Conservation (phyloP, 2,888 invertebrate species). For the Lissonota sp. region DNA sequence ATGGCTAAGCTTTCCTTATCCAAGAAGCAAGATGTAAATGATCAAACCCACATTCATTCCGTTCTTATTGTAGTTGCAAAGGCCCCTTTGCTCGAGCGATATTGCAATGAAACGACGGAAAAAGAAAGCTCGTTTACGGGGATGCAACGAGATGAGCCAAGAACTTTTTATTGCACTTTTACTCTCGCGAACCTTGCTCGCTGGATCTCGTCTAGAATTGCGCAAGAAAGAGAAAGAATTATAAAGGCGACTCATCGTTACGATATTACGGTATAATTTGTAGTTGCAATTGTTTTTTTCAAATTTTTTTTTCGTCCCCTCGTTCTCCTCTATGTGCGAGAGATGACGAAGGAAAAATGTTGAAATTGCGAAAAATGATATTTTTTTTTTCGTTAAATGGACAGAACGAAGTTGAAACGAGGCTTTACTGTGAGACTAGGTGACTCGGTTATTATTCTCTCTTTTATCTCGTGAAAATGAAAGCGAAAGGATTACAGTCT, state of each 20-base stretch:
- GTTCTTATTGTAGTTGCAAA: too few relatives aligned
- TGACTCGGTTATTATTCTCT: constrained; percentile 30
- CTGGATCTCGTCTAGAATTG: constrained; percentile 15
- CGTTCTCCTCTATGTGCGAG: background rate
- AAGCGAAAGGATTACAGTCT: constrained; percentile 46
- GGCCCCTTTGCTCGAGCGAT: background rate
- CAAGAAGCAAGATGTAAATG: too few relatives aligned
- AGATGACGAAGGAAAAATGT: background rate
- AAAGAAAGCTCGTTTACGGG: constrained; percentile 47
- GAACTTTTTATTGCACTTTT: constrained; percentile 8
- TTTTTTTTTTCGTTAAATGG: background rate
- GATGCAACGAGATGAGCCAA: constrained; percentile 1
- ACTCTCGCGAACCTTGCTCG: background rate
- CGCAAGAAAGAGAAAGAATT: constrained; percentile 55
- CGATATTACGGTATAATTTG: constrained; percentile 54
- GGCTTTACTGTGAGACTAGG: background rate
- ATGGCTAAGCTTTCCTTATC: too few relatives aligned
- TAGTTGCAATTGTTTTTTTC: background rate
- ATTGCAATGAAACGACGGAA: constrained; percentile 25
- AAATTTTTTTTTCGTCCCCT: background rate
- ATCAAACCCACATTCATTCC: too few relatives aligned
- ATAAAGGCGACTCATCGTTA: constrained; percentile 55
- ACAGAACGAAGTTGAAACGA: background rate
- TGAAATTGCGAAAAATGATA: constrained; percentile 3
- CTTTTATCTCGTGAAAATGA: constrained; percentile 30